Base-by-base conservation (phyloP, 1,140 invertebrate genomes). In the Pararge aegeria region DNA sequence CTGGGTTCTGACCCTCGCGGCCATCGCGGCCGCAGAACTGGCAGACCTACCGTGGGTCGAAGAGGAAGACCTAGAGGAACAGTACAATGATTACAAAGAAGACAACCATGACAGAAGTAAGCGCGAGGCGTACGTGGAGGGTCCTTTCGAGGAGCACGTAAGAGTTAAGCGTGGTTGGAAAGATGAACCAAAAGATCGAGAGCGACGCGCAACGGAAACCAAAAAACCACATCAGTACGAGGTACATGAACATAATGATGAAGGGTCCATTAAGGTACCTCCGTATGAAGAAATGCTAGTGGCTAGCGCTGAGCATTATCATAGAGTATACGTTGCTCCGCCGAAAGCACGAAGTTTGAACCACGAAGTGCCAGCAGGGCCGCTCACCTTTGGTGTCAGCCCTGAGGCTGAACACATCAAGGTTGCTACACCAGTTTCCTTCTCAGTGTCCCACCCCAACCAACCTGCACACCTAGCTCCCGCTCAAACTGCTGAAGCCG, bases 221-320 rank as follows among this genome's bases (percentile, higher is more conserved):
- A 90, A 24, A 24, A 24, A 90, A 48, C 78, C 87, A 0, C 83
- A 91, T 54, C 86, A 91, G 42, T 90, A 88, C 46, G 85, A 92
- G 62, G 91, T 92, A 3, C 89, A 92, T 56, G 89, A 91, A 64
- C 72, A 84, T 50, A 80, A 83, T 16, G 91, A 90, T 2, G 90
- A 91, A 2, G 81, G 83, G 3, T 78, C 71, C 0, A 64, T 68
- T 5, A 67, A 78, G 0, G 73, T 77, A n/a, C 82, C 80, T 7
- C 81, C 80, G 3, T 87, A 82, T 57, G 78, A 88, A 38, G 73
- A 89, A 59, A 88, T 87, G 79, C 34, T 89, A 40, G 83, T 83
- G 0, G 83, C 86, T 0, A 87, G 82, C 49, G 80, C 84, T 0
- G 80, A 88, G 46, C 88, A 90, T 54, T 86, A 89, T 56, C 89